Evolutionary conservation across 2,797 vertebrate genomes (phyloP), one percentile per base, ranked within the genome.

Genomic region (Danionella dracula): DNA sequence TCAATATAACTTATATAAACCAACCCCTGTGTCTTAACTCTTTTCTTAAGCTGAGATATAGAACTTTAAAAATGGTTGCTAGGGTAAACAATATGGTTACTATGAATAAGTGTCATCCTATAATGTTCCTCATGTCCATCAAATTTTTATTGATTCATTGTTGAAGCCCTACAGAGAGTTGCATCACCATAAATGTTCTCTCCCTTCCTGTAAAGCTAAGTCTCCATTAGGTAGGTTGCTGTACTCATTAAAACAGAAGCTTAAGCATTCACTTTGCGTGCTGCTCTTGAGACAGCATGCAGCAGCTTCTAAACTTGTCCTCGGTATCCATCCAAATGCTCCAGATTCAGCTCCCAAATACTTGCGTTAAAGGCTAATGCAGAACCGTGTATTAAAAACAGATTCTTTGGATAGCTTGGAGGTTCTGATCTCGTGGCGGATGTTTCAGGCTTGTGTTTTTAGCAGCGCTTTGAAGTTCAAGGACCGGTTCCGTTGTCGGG

Each of bases 401-500:
- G 21, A 41, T 61, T 19, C 29, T 46, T 12, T 37, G 15, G 48
- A 20, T 35, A 31, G 32, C 15, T 15, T 23, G 41, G 13, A 5
- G n/a, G 10, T 45, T 40, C 31, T 15, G 41, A 54, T 61, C 23
- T 38, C 16, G 7, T n/a, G 27, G 50, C 34, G 29, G 12, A 4
- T 23, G 8, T 38, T 66, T 19, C 48, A 45, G 16, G 44, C 29
- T 11, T 50, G 38, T 12, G 29, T 59, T 59, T n/a, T 37, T 17
- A 51, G 44, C 10, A 50, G 13, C 45, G 12, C 45, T 21, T 49
- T 75, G 66, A 50, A 31, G 46, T 56, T 50, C 56, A 51, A 58
- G 44, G 49, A 58, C 1, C 8, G 40, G n/a, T 59, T 71, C 71
- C 61, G 68, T 54, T 4, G 59, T 60, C 37, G 70, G 27, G 37